Evolutionary conservation across 1,140 invertebrate species (phyloP).

Genomic region (Belonocnema kinseyi): DNA sequence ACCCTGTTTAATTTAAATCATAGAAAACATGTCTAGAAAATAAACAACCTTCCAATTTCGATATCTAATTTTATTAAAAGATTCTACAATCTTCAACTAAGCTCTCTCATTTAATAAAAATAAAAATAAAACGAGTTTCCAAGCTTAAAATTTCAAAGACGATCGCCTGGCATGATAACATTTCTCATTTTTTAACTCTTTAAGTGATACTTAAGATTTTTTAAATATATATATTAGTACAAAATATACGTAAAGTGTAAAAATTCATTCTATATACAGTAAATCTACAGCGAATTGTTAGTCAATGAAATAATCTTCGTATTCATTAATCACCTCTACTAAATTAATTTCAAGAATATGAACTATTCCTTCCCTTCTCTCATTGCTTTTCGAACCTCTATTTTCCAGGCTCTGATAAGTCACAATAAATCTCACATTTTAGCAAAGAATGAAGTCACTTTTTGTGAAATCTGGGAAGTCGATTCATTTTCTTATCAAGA

Average conservation of each 20-base stretch:
- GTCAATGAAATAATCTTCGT: slow-evolving; percentile 39
- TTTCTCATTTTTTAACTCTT: background rate
- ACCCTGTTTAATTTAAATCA: too few relatives aligned
- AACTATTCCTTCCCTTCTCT: background rate
- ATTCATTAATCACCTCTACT: background rate
- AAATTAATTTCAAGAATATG: too few relatives aligned
- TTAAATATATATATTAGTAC: slow-evolving; percentile 47
- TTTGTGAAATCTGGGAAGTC: too few relatives aligned
- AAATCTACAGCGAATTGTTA: background rate
- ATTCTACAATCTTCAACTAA: slow-evolving; percentile 24
- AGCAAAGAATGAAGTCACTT: too few relatives aligned
- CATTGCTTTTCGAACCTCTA: background rate
- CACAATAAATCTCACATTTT: too few relatives aligned
- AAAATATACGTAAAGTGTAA: slow-evolving; percentile 41
- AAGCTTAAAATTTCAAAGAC: background rate
- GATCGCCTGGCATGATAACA: slow-evolving; percentile 2
- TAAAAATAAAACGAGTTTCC: background rate
- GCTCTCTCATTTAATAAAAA: background rate
- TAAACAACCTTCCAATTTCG: background rate
- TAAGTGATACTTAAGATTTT: background rate
- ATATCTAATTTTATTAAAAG: background rate
- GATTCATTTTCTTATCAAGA: too few relatives aligned
- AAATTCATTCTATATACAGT: slow-evolving; percentile 3
- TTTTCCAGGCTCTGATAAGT: background rate
- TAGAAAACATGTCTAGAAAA: background rate